A percentile compares a stretch with the other conserved stretches of the same genome.
phyloP scores from a whole-genome alignment of 2,888 invertebrate genomes.

The Drosophila mimica region DNA sequence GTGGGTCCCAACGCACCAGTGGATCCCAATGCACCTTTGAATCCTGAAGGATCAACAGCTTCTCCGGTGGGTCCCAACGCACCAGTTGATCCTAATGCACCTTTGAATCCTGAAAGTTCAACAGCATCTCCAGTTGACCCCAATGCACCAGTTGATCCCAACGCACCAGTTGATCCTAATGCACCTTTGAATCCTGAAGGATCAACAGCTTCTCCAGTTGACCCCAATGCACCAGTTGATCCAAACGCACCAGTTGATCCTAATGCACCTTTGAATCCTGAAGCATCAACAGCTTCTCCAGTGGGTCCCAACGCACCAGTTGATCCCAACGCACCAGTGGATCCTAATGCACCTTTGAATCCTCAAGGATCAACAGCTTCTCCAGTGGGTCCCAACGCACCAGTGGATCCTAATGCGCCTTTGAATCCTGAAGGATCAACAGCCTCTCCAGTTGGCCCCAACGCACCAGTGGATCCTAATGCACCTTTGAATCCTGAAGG shows the following conservation, averaged over 20 bases:
- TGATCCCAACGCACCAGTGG: constrained; percentile 10
- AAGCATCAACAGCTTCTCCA: background rate
- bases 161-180: rapidly evolving
- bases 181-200: background rate
- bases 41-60: no score
- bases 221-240: rapidly evolving
- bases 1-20: constrained; percentile 4
- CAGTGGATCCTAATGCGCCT: constrained; percentile 9
- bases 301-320: constrained; percentile 18
- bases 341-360: constrained; percentile 11
- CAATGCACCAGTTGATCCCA: constrained; percentile 1
- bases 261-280: background rate
- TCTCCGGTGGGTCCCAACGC: constrained; percentile 5
- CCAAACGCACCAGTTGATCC: constrained; percentile 26
- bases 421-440: no score
- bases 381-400: background rate
- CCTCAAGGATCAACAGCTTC: no score
- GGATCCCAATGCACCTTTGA: background rate
- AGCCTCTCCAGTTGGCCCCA: background rate
- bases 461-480: background rate
- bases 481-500: background rate
- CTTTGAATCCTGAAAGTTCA: no score
- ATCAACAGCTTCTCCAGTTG: background rate
- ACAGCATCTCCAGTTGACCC: background rate
- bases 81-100: constrained; percentile 14